Evolutionary conservation across 2,888 invertebrate species (phyloP), one percentile per base, ranked within the genome.

Genomic region (Lingula anatina): DNA sequence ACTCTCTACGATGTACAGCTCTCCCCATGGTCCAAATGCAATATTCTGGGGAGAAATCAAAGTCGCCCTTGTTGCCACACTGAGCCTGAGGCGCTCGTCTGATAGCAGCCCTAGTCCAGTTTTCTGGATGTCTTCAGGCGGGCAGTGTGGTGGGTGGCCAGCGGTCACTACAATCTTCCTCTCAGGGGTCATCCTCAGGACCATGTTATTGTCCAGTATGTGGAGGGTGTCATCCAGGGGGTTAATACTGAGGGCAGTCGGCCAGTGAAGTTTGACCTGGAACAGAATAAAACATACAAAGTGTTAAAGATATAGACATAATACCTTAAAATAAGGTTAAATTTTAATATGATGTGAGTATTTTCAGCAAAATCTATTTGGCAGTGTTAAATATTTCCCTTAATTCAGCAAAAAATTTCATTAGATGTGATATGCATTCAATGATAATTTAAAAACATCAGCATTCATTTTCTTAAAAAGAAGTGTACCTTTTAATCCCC

Each of bases 221-320:
- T 96, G 92, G 9, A 99, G 80, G 1, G 90, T 88, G 46, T 93
- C 93, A 73, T 97, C 96, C 20, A 96, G 79, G 0, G 95, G 95
- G 70, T 94, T 95, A 44, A 97, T 81, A 0, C 94, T 88, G 54
- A 99, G 80, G 23, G 93, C 91, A n/a, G 95, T 95, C 2, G 99
- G 97, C 97, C 97, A 99, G 70, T 93, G 91, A 12, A 96, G 81
- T 72, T 93, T 92, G 2, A 94, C 92, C 82, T 86, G 70, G 24
- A 64, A 57, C 21, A 26, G 44, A 27, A 46, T 41, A 26, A 46
- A 12, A 24, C 46, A 18, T 21, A 42, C 15, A 47, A 2, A 7
- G 5, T 12, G 24, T 15, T 7, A 25, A 26, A 24, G 18, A 39
- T 31, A 31, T 12, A n/a, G 35, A 31, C 9, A n/a, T n/a, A n/a